Base-by-base conservation (phyloP, 1,140 invertebrate genomes). In the Drosophila orosa region DNA sequence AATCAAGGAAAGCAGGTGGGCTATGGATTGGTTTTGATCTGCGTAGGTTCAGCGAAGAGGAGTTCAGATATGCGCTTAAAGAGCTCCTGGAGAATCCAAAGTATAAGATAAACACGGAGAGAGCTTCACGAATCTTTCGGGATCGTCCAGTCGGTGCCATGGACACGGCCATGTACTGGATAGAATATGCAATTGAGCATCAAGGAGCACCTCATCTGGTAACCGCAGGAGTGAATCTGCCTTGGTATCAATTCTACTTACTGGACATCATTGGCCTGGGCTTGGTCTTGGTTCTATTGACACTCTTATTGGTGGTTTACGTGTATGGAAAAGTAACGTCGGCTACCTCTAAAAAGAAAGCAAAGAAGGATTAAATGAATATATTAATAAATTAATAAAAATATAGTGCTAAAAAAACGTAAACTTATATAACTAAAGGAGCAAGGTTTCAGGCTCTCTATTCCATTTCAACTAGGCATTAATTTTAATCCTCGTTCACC, bases 151-250 rank as follows among this genome's bases (percentile, higher is more conserved):
- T 93, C 42, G 66, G 91, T 17, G 92, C 93, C 0, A 78, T 94
- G 79, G 93, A 95, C 15, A 93, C 93, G 25, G 94, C 94, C 4
- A 83, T 94, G 24, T 95, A 92, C 79, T 95, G 94, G 94, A 93
- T 93, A 3, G 94, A 95, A 63, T 95, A 93, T 71, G 94, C 94
- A 0, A 94, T 95, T 7, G 86, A 93, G 19, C 92, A 95, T 83
- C 92, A 92, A 31, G 94, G 92, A 74, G 94, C 93, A 31, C 92
- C 78, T 68, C 93, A 93, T 91, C 92, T 95, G 65, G 92, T 93
- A 35, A 92, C 94, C 0, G 83, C 93, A 3, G 94, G 93, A 0
- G 90, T 93, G 1, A 92, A 94, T 27, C 89, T 95, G 44, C 92
- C 93, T 10, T 93, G 93, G 68, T 95, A 95, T 82, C 93, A 95